A percentile compares a stretch with the other conserved stretches of the same genome.
Conservation (phyloP, 2,797 vertebrate genomes). For the Myotis findleyi region DNA sequence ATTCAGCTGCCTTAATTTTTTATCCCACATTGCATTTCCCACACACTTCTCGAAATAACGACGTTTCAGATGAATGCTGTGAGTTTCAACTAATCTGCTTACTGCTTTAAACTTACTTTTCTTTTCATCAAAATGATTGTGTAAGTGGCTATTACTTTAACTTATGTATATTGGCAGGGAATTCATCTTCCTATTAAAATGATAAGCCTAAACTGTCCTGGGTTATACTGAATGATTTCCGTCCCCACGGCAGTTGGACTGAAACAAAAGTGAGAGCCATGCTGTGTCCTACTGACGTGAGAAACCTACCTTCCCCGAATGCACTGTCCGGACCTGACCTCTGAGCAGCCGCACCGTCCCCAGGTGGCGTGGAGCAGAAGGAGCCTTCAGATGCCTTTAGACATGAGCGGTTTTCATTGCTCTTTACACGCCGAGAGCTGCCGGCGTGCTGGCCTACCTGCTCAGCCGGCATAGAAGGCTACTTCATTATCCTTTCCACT, state of each 20-base stretch:
- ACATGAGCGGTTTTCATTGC: neutral
- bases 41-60: no score
- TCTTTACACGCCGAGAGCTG: neutral
- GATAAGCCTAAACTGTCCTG: constrained; percentile 72
- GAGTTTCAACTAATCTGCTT: no score
- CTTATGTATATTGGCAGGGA: constrained; percentile 45
- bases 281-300: constrained; percentile 44
- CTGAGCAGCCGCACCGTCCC: neutral
- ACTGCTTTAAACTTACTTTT: neutral
- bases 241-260: constrained; percentile 54
- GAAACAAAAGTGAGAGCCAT: constrained; percentile 65
- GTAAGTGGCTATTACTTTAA: constrained; percentile 59
- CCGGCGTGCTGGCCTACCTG: neutral
- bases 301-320: constrained; percentile 55
- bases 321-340: constrained; percentile 8
- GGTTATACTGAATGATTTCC: constrained; percentile 74
- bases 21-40: no score
- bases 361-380: neutral
- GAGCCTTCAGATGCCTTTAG: constrained; percentile 41
- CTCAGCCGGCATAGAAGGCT: neutral
- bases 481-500: neutral
- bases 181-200: constrained; percentile 72
- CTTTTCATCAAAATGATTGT: neutral
- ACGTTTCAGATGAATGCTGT: neutral
- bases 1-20: no score